A percentile compares a stretch with the other conserved stretches of the same genome.
These are phyloP conservation scores for Zoanthus sansibaricus DNA, from an alignment of 92 coral and sea anemone species.

Conservation along the genomic window DNA sequence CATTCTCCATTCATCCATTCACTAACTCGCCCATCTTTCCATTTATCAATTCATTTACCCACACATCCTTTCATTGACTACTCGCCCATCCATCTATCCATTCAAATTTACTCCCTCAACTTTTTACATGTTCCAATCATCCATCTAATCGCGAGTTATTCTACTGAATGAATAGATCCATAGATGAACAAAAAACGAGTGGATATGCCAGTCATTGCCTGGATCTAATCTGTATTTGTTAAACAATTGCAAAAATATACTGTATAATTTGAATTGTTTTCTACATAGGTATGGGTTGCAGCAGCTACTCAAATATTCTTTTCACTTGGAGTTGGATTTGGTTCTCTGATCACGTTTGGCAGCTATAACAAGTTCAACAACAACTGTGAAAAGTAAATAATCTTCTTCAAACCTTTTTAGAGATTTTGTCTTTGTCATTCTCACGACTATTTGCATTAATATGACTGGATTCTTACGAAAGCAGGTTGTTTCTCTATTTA, in stretches of 20 bases:
- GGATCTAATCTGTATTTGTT: too few relatives aligned
- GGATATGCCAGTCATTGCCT: too few relatives aligned
- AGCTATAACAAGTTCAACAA: conserved; percentile 94
- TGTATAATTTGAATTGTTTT: neutral
- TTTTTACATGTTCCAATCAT: neutral
- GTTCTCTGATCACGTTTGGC: conserved; percentile 91
- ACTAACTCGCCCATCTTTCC: too few relatives aligned
- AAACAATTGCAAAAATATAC: neutral
- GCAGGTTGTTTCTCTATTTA: too few relatives aligned
- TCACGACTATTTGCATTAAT: neutral
- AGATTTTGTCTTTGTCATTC: neutral
- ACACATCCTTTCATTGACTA: too few relatives aligned
- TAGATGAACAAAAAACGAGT: too few relatives aligned
- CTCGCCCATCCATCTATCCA: too few relatives aligned
- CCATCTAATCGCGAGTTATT: neutral
- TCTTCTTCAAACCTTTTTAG: neutral
- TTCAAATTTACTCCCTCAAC: too few relatives aligned
- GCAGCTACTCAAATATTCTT: conserved; percentile 97
- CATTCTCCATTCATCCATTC: too few relatives aligned
- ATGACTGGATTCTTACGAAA: neutral
- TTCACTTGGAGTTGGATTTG: conserved; percentile 95
- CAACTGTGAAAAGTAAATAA: conserved; percentile 75
- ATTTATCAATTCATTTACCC: too few relatives aligned
- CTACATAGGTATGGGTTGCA: conserved; percentile 87
- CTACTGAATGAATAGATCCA: neutral